Evolutionary conservation across 2,888 invertebrate species (phyloP), one percentile per base, ranked within the genome.

Genomic region (Drosophila limbata): DNA sequence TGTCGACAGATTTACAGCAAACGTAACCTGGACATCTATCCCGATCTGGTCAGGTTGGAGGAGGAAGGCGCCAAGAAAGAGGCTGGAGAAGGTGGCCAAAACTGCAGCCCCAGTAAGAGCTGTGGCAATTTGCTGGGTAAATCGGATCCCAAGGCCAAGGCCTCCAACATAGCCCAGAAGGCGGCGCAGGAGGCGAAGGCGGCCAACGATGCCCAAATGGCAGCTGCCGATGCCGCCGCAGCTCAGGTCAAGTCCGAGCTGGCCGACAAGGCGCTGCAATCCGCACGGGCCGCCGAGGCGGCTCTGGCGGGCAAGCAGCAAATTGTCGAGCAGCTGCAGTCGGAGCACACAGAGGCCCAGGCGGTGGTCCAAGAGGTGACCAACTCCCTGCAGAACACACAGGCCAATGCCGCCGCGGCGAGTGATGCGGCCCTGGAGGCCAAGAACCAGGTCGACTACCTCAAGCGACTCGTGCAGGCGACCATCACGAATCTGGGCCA

Each of bases 151-250:
- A 92, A 89, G 66, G 75, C 94, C 84, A 95, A 94, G 81, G 95
- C 95, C 0, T 93, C 95, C 0, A 95, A 93, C 84, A 95, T 96
- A 83, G 96, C 96, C 0, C 94, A 95, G 86, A 95, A 95, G 78
- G 96, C 96, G 0, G 96, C 96, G 0, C 95, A 95, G 60, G 95
- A 96, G 88, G 95, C 96, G 0, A 90, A 91, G 59, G 96, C 96
- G 0, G 96, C 96, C 0, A 95, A 95, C 56, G 95, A 96, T 87
- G 95, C 96, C 0, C 96, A 96, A 84, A 95, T 95, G 1, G 95
- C 95, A 0, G 95, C 95, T 19, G 95, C 95, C 17, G 95, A 95
- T 0, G 95, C 96, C 77, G 95, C 95, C 80, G 94, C 95, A 0
- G 95, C 95, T 1, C 95, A 96, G 93, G 95, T 95, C 1, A 96